Conservation (phyloP, 2,113 vertebrate genomes). For the Psophia crepitans region DNA sequence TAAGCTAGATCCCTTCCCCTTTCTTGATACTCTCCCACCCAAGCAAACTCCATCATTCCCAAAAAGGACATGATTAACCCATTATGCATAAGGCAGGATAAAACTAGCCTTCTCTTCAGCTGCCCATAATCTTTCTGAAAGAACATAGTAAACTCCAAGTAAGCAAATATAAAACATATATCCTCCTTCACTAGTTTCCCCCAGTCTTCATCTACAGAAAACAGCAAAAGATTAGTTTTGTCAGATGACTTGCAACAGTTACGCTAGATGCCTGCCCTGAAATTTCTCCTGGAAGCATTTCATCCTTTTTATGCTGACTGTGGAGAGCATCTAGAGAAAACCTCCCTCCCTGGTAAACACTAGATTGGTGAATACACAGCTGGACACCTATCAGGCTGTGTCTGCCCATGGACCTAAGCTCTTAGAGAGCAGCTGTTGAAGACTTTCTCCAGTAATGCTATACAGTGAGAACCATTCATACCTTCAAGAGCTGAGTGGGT, state of each 20-base stretch:
- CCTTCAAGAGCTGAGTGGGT: rapidly evolving
- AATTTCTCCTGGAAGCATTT: neutral
- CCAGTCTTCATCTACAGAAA: neutral
- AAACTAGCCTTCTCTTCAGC: neutral
- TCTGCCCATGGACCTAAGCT: neutral
- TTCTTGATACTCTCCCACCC: neutral
- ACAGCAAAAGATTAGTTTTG: neutral
- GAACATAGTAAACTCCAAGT: neutral
- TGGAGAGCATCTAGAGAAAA: neutral
- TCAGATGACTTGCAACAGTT: neutral
- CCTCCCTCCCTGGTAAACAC: neutral
- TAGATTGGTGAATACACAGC: neutral
- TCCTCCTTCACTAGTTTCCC: neutral
- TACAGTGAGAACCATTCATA: neutral
- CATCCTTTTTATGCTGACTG: neutral
- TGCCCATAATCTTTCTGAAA: neutral
- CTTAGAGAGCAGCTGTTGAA: neutral
- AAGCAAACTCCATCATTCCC: neutral
- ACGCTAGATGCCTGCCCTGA: neutral
- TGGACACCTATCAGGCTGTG: neutral
- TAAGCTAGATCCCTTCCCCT: neutral
- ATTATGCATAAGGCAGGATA: neutral
- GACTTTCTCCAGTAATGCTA: neutral
- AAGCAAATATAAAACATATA: neutral
- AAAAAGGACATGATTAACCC: neutral